These are phyloP conservation scores for Tupaia chinensis DNA, from an alignment of 2,113 vertebrate genomes.

Conservation along the genomic window DNA sequence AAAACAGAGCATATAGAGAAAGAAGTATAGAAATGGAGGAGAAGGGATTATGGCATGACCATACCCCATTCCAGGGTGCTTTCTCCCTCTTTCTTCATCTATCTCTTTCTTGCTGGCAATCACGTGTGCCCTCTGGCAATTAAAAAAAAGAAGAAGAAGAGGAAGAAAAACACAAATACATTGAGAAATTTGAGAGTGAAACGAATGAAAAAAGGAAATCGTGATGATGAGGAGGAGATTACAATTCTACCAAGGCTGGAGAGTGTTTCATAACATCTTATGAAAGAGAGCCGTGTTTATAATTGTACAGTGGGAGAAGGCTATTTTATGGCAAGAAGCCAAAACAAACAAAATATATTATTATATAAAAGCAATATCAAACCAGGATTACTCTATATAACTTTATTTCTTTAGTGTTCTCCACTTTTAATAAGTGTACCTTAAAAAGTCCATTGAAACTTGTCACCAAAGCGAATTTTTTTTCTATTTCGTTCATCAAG, in stretches of 20 bases:
- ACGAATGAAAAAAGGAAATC: not conserved
- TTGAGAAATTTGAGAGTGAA: not conserved
- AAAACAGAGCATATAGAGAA: no score
- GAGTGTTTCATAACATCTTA: not conserved
- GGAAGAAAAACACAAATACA: slow-evolving; percentile 18
- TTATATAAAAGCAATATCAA: not conserved
- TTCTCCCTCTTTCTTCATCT: no score
- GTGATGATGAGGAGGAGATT: not conserved
- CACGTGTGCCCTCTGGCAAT: no score
- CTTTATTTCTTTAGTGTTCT: not conserved
- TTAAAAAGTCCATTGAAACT: slow-evolving; percentile 12
- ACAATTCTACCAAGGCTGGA: not conserved
- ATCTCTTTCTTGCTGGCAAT: no score
- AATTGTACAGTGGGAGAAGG: not conserved
- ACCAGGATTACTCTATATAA: not conserved
- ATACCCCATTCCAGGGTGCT: no score
- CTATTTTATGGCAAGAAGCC: not conserved
- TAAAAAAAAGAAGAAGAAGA: no score
- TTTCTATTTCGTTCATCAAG: not conserved
- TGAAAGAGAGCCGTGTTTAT: not conserved
- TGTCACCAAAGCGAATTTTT: not conserved
- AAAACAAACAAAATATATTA: not conserved
- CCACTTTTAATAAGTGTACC: not conserved
- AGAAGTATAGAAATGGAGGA: no score
- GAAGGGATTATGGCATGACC: no score